phyloP scores from a whole-genome alignment of 2,888 invertebrate genomes.

The Aleiodes leptofemur region DNA sequence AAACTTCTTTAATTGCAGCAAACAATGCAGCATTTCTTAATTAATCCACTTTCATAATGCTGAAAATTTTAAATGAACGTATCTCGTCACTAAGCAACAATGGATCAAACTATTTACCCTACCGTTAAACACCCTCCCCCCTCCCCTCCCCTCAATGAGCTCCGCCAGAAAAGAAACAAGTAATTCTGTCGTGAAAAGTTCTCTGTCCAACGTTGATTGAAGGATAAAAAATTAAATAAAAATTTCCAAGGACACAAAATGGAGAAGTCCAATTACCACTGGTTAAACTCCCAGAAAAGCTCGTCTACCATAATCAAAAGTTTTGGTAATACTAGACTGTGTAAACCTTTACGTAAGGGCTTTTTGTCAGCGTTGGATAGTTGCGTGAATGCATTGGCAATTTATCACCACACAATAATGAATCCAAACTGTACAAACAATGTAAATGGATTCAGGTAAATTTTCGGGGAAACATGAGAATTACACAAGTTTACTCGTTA shows the following conservation, averaged over 20 bases:
- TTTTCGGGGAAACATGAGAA: background rate
- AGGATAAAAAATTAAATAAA: slow-evolving; percentile 25
- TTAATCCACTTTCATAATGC: too few relatives aligned
- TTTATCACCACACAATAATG: slow-evolving; percentile 65
- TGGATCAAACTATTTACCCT: slow-evolving; percentile 24
- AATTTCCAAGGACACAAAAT: slow-evolving; percentile 7
- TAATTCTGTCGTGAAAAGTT: slow-evolving; percentile 5
- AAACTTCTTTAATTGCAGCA: too few relatives aligned
- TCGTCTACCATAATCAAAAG: slow-evolving; percentile 30
- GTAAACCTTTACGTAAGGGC: slow-evolving; percentile 54
- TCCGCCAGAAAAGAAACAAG: background rate
- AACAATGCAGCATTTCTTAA: too few relatives aligned
- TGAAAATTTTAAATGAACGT: too few relatives aligned
- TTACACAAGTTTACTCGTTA: background rate
- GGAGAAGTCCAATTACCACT: slow-evolving; percentile 30
- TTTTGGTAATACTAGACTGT: slow-evolving; percentile 25
- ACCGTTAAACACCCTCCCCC: slow-evolving; percentile 18
- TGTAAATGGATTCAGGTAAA: slow-evolving; percentile 15
- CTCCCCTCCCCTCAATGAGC: background rate
- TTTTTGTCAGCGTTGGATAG: slow-evolving; percentile 63
- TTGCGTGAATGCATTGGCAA: slow-evolving; percentile 64
- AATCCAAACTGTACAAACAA: slow-evolving; percentile 40
- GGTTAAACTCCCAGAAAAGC: background rate
- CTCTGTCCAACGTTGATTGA: slow-evolving; percentile 23
- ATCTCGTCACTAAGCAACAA: slow-evolving; percentile 29